Base-by-base conservation (phyloP, 2,797 vertebrate species). In the Propithecus perrieri region DNA sequence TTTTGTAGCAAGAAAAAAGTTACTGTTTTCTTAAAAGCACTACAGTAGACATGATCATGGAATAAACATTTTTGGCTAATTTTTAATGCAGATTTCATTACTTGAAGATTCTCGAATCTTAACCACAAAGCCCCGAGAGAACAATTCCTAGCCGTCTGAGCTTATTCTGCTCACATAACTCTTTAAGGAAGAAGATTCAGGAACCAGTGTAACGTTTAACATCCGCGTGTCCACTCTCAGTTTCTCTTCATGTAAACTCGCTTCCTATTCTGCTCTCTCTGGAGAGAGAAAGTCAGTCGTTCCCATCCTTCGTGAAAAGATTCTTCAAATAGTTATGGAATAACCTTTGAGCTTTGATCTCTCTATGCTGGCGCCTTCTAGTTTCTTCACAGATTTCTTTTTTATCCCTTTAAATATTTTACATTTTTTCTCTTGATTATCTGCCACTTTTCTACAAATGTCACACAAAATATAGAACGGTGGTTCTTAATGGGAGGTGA, bases 31-130 rank as follows among this genome's bases (percentile, higher is more conserved):
- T 87, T 86, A 10, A 86, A 94, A 84, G 35, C 69, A 30, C 41
- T 4, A 0, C 2, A 65, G 81, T 74, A 85, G 74, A 72, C 38
- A 50, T 24, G 74, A 41, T 46, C 59, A 35, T 57, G 74, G 67
- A 91, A 22, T 86, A 55, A 59, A 91, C 22, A 72, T 33, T 71
- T 89, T 59, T 8, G 71, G n/a, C 67, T 96, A 43, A 59, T 71
- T 87, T 90, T 94, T n/a, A 65, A 72, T 48, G 33, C 24, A 67
- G 18, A 75, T 91, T 81, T 91, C n/a, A 53, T 94, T 81, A 85
- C 84, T 67, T n/a, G 61, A 94, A 88, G 30, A 88, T 24, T 63
- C 50, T 92, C 20, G 15, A 41, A 41, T 80, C 76, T 61, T 84
- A 92, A 95, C 20, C 14, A 24, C 55, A 92, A 50, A 89, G 9